Evolutionary conservation across 2,888 invertebrate genomes (phyloP).

Genomic region (Morpho deidamia): DNA sequence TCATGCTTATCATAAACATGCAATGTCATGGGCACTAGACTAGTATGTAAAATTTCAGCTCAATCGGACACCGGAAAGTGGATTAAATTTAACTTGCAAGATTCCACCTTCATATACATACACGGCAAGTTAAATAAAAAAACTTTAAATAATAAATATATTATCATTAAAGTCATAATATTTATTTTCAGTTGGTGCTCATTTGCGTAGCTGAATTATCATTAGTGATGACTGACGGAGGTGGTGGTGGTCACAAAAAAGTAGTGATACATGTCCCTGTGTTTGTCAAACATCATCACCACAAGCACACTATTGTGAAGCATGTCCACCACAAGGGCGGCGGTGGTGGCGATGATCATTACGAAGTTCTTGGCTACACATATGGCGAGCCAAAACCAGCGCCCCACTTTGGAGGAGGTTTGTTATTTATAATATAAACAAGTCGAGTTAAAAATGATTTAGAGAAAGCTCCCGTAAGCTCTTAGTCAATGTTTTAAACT

Average conservation of each 20-base stretch:
- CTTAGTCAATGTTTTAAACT: too few relatives aligned
- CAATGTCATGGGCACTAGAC: too few relatives aligned
- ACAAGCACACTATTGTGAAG: slow-evolving; percentile 87
- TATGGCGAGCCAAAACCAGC: slow-evolving; percentile 80
- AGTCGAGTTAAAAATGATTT: too few relatives aligned
- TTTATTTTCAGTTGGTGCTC: slow-evolving; percentile 49
- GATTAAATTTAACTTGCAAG: too few relatives aligned
- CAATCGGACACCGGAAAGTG: too few relatives aligned
- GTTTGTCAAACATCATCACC: slow-evolving; percentile 86
- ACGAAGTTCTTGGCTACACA: slow-evolving; percentile 83
- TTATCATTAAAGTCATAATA: too few relatives aligned
- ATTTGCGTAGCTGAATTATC: slow-evolving; percentile 57
- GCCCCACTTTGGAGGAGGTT: slow-evolving; percentile 66
- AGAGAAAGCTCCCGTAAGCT: too few relatives aligned
- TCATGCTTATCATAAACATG: too few relatives aligned
- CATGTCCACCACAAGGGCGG: slow-evolving; percentile 82
- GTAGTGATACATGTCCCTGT: slow-evolving; percentile 89
- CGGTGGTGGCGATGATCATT: slow-evolving; percentile 78
- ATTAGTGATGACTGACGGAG: slow-evolving; percentile 61
- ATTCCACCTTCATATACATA: too few relatives aligned
- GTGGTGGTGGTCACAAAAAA: slow-evolving; percentile 81
- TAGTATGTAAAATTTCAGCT: too few relatives aligned
- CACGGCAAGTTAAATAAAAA: too few relatives aligned
- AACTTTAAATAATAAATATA: too few relatives aligned
- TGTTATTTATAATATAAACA: not conserved